A percentile compares a stretch with the other conserved stretches of the same genome.
Evolutionary conservation across 2,797 vertebrate genomes (phyloP).

Genomic region (Danio kyathit): DNA sequence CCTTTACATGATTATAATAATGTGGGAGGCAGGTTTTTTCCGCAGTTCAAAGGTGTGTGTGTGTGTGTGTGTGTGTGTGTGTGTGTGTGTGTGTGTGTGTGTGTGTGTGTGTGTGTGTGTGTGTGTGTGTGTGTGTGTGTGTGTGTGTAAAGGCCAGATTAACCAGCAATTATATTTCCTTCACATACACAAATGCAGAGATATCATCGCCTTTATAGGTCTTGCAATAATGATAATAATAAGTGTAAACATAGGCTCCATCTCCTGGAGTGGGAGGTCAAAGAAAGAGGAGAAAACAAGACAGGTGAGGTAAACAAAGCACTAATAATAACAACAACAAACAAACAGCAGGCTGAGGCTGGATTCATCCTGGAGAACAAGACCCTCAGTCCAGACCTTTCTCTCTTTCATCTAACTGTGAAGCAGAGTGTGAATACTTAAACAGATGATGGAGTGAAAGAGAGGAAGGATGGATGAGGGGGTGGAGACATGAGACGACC

Average conservation of each 20-base stretch:
- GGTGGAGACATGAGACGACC: slow-evolving; percentile 25
- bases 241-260: slow-evolving; percentile 16
- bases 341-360: slow-evolving; percentile 21
- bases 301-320: slow-evolving; percentile 8
- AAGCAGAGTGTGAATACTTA: slow-evolving; percentile 27
- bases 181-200: not conserved
- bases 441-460: not conserved
- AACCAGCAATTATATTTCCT: not conserved
- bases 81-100: not conserved
- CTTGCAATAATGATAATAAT: slow-evolving; percentile 9
- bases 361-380: slow-evolving; percentile 13
- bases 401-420: slow-evolving; percentile 8
- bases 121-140: slow-evolving; percentile 1
- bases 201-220: not conserved
- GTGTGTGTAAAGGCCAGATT: slow-evolving; percentile 13
- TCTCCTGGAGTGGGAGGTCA: slow-evolving; percentile 14
- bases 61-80: slow-evolving; percentile 1
- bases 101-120: slow-evolving; percentile 1
- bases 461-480: slow-evolving; percentile 16
- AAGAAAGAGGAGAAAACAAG: slow-evolving; percentile 5
- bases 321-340: slow-evolving; percentile 27
- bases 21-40: slow-evolving; percentile 19
- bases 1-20: slow-evolving; percentile 19
- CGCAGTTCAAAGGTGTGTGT: not conserved
- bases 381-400: slow-evolving; percentile 4